Conservation (phyloP, 2,797 vertebrate genomes). For the Dromococcyx pavoninus region DNA sequence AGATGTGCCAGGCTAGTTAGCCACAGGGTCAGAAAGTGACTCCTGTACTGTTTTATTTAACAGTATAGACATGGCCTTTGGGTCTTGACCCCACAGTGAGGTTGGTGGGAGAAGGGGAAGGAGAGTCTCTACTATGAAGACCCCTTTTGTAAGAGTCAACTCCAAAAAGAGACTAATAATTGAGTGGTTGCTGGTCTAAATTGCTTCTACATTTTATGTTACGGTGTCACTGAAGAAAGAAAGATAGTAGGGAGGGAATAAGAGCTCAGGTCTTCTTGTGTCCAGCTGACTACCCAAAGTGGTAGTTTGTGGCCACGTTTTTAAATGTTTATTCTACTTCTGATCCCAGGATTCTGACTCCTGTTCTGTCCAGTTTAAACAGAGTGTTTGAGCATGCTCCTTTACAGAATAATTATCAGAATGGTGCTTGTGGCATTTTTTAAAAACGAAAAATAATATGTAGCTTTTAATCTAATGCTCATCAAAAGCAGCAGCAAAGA, state of each 20-base stretch:
- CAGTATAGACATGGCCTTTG: neutral
- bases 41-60: neutral
- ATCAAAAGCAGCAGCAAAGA: neutral
- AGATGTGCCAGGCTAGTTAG: neutral
- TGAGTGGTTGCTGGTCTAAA: neutral
- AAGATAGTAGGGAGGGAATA: neutral
- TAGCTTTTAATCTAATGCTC: neutral
- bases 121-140: fast-evolving
- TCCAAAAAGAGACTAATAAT: neutral
- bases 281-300: neutral
- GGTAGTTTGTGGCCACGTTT: neutral
- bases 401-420: neutral
- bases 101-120: neutral
- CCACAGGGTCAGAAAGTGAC: neutral
- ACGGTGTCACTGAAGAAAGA: neutral
- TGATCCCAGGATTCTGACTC: neutral
- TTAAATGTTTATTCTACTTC: neutral
- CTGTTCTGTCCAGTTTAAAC: neutral
- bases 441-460: neutral
- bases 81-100: neutral
- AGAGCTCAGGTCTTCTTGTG: neutral
- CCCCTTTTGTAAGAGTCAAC: neutral
- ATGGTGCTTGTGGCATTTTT: neutral
- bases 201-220: neutral
- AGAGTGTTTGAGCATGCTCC: neutral